Evolutionary conservation across 2,888 invertebrate species (phyloP), one percentile per base, ranked within the genome.

Genomic region (Heteromurus nitidus): DNA sequence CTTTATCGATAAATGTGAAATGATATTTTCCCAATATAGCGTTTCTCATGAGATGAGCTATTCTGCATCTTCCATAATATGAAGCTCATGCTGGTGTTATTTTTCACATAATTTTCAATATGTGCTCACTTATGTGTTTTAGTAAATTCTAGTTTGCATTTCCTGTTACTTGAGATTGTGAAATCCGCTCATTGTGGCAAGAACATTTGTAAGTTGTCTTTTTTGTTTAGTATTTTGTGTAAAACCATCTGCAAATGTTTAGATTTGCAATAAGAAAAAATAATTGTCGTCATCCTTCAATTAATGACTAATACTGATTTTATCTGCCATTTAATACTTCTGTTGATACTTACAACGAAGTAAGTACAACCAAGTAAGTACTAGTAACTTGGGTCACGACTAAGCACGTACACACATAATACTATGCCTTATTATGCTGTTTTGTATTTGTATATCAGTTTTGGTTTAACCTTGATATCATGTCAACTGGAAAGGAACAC

Each of bases 401-500:
- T 70, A 70, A 24, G 11, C 50, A 16, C 30, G 30, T 20, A 5
- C 13, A 18, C 3, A 50, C 7, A n/a, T 77, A 62, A 77, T 62
- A 64, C 53, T 42, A 50, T 42, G 36, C 65, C n/a, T n/a, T n/a
- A n/a, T n/a, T n/a, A n/a, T n/a, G n/a, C n/a, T n/a, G n/a, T n/a
- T n/a, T n/a, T n/a, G n/a, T n/a, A n/a, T n/a, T n/a, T n/a, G n/a
- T n/a, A n/a, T n/a, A n/a, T n/a, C n/a, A n/a, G n/a, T n/a, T n/a
- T n/a, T n/a, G n/a, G n/a, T n/a, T 55, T 64, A 36, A 31, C 79
- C 79, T 79, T 79, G 64, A 79, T 70, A 79, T 42, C 53, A 69
- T 79, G 79, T 79, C 79, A 79, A 55, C 79, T 70, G 50, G 79
- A 79, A 79, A n/a, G 5, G 50, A 11, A 50, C n/a, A 13, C 18